Evolutionary conservation across 2,888 invertebrate genomes (phyloP).

Genomic region (Tigriopus californicus): DNA sequence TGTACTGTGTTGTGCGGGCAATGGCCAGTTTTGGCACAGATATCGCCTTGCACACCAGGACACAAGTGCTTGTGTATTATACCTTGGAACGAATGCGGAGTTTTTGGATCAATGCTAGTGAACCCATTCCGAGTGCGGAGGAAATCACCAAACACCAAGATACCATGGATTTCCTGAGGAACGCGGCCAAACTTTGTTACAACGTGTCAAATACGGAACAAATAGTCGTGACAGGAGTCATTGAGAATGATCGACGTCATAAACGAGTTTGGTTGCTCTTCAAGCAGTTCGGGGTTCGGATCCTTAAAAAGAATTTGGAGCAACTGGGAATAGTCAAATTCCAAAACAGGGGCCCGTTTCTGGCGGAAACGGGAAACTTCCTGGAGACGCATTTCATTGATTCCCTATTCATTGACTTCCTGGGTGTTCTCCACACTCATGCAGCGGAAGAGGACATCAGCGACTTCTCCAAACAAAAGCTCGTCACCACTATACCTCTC

Average conservation of each 20-base stretch:
- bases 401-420: background rate
- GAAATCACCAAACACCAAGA: background rate
- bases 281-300: background rate
- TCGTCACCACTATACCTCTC: background rate
- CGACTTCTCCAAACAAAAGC: background rate
- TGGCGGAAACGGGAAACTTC: background rate
- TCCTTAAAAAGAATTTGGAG: conserved; percentile 1
- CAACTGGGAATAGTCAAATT: background rate
- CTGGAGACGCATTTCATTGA: conserved; percentile 2
- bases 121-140: background rate
- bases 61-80: background rate
- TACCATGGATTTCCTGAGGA: conserved; percentile 2
- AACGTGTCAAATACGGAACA: background rate
- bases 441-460: background rate
- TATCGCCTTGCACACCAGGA: background rate
- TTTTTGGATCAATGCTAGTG: conserved; percentile 1
- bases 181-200: background rate
- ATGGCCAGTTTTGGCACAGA: background rate
- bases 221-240: background rate
- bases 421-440: background rate
- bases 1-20: background rate
- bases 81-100: background rate
- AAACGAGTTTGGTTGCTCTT: background rate
- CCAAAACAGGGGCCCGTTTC: background rate
- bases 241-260: conserved; percentile 2